Evolutionary conservation across 2,113 vertebrate genomes (phyloP).

Genomic region (Triplophysa tibetana): DNA sequence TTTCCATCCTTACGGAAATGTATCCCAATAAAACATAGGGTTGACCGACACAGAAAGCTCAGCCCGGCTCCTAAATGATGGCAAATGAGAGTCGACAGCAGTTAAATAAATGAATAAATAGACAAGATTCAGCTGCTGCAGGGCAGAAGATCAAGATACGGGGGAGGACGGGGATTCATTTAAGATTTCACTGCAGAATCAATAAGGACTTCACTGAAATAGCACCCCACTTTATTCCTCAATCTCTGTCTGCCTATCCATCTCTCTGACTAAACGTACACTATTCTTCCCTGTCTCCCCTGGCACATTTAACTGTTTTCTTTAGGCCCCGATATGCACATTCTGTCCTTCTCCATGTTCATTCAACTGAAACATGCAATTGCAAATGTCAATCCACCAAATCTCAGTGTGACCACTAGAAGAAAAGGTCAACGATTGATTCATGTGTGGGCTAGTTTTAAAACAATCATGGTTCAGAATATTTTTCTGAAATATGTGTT

Average conservation of each 20-base stretch:
- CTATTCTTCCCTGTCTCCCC: slow-evolving; percentile 4
- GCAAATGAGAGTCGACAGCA: slow-evolving; percentile 13
- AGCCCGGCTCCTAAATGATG: background rate
- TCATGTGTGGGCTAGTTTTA: background rate
- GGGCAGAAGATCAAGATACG: slow-evolving; percentile 4
- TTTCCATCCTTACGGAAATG: too few species aligned
- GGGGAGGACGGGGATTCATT: slow-evolving; percentile 27
- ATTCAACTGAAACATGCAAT: slow-evolving; percentile 26
- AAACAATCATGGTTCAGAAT: background rate
- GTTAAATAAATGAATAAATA: slow-evolving; percentile 26
- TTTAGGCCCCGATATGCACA: slow-evolving; percentile 2
- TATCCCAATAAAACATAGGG: too few species aligned
- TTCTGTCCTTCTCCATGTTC: slow-evolving; percentile 17
- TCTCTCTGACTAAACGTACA: slow-evolving; percentile 13
- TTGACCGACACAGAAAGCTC: background rate
- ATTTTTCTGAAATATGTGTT: background rate
- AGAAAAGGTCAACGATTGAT: background rate
- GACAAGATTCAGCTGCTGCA: slow-evolving; percentile 14
- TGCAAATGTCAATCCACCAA: slow-evolving; percentile 30
- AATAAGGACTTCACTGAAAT: slow-evolving; percentile 43
- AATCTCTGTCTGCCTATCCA: background rate
- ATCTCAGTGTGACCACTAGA: slow-evolving; percentile 12
- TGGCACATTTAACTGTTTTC: background rate
- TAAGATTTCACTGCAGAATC: slow-evolving; percentile 39
- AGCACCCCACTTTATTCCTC: slow-evolving; percentile 33